Conservation (phyloP, 2,113 vertebrate genomes). For the Ascaphus truei region DNA sequence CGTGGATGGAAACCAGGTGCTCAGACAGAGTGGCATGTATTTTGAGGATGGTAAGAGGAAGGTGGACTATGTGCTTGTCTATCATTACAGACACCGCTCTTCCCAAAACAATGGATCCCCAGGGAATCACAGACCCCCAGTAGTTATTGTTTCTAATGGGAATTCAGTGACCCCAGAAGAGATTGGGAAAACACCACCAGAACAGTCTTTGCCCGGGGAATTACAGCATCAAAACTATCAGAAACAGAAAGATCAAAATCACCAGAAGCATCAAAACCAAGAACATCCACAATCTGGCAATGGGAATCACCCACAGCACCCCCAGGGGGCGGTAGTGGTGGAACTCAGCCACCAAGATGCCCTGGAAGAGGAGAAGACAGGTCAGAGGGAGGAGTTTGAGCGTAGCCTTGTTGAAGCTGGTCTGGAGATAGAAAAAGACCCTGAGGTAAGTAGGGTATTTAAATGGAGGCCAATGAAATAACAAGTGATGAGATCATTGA, state of each 20-base stretch:
- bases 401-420: constrained; percentile 76
- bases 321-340: constrained; percentile 22
- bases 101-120: constrained; percentile 10
- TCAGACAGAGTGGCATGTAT: constrained; percentile 56
- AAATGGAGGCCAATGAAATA: no score
- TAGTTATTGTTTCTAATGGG: constrained; percentile 70
- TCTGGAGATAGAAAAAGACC: constrained; percentile 85
- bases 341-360: constrained; percentile 55
- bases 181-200: constrained; percentile 29
- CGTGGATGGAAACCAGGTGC: constrained; percentile 50
- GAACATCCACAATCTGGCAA: constrained; percentile 14
- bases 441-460: constrained; percentile 56
- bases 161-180: constrained; percentile 44
- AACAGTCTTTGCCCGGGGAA: constrained; percentile 28
- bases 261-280: background rate
- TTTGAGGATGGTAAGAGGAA: constrained; percentile 84
- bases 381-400: constrained; percentile 89
- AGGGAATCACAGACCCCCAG: background rate
- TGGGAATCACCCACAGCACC: background rate
- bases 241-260: background rate
- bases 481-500: no score
- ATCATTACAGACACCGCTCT: constrained; percentile 75
- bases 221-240: constrained; percentile 4
- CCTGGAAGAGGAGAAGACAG: constrained; percentile 71
- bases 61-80: constrained; percentile 88